These are phyloP conservation scores for Panagrolaimus sp. DNA, from an alignment of 1,140 invertebrate species.

Conservation along the genomic window DNA sequence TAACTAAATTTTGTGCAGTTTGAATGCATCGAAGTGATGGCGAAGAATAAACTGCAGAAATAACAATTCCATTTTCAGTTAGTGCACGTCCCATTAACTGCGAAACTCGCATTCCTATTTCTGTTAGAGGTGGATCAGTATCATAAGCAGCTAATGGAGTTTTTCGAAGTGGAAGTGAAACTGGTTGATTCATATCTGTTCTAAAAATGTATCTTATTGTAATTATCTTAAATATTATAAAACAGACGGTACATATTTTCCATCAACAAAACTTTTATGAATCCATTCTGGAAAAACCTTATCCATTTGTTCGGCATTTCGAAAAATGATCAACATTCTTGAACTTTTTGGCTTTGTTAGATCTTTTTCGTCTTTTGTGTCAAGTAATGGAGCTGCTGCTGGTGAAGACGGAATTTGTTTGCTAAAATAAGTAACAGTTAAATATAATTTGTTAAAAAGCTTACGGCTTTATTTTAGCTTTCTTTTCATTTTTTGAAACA, in stretches of 20 bases:
- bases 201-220: not conserved
- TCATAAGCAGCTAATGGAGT: not conserved
- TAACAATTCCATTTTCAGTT: not conserved
- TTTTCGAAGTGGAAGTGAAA: not conserved
- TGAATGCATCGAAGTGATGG: not conserved
- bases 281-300: constrained; percentile 4
- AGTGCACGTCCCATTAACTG: not conserved
- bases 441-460: too few species aligned
- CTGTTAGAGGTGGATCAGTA: constrained; percentile 1
- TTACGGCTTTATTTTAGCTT: too few species aligned
- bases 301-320: constrained; percentile 8
- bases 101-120: not conserved
- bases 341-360: not conserved
- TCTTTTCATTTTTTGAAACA: too few species aligned
- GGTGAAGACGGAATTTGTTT: too few species aligned
- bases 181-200: not conserved
- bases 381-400: too few species aligned
- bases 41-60: not conserved
- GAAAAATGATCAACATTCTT: not conserved
- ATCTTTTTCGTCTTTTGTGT: too few species aligned
- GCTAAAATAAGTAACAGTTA: too few species aligned
- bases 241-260: constrained; percentile 2
- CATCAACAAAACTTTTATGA: constrained; percentile 1
- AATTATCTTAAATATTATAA: not conserved
- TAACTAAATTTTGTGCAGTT: not conserved